Percentiles rank a stretch among this genome's conserved stretches.
Conservation (phyloP, 2,797 vertebrate genomes). For the Peromyscus melanophrys region DNA sequence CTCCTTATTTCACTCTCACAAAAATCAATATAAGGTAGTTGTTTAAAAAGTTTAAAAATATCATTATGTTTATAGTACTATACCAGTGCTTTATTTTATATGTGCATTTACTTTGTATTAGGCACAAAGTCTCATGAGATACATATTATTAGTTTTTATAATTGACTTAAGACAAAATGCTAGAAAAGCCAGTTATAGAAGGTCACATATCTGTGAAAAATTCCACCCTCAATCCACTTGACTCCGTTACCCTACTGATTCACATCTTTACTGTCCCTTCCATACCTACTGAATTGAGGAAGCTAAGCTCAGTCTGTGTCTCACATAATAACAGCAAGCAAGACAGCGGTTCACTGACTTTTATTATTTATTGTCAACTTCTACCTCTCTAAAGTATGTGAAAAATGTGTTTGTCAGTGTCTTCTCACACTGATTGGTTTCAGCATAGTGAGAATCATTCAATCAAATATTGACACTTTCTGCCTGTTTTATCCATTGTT, state of each 20-base stretch:
- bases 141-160: not conserved
- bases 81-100: not conserved
- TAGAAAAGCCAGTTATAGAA: not conserved
- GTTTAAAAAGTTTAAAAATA: not conserved
- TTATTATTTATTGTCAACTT: slow-evolving; percentile 18
- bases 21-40: not conserved
- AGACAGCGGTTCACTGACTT: not conserved
- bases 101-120: not conserved
- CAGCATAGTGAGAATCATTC: slow-evolving; percentile 20
- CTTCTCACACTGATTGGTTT: not conserved
- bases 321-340: not conserved
- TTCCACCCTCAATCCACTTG: not conserved
- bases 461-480: not conserved
- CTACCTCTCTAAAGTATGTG: not conserved
- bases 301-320: not conserved
- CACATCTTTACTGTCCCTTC: not conserved
- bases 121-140: not conserved
- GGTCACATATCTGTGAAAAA: not conserved
- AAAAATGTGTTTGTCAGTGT: slow-evolving; percentile 28
- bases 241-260: not conserved
- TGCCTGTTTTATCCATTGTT: slow-evolving; percentile 13
- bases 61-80: not conserved
- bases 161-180: not conserved
- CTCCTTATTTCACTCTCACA: not conserved
- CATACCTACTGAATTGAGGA: not conserved